Conservation (phyloP, 2,888 invertebrate genomes). For the Pyrgus malvae region DNA sequence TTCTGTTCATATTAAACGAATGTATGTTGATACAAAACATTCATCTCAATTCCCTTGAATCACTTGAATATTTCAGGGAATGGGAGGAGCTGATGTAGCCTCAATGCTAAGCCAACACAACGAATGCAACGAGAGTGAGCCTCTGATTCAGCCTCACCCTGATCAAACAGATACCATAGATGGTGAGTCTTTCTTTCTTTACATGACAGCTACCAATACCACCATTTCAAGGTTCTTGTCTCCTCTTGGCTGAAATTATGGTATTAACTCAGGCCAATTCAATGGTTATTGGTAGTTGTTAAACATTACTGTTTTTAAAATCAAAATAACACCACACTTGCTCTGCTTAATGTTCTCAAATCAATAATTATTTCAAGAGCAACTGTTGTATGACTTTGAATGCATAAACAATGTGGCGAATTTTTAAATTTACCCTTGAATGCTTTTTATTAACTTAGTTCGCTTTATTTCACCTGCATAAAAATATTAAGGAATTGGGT, state of each 20-base stretch:
- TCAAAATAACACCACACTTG: neutral
- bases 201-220: conserved; percentile 8
- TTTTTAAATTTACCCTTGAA: conserved; percentile 8
- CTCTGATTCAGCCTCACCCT: conserved; percentile 83
- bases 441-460: conserved; percentile 17
- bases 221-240: neutral
- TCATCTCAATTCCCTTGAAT: neutral
- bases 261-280: too few relatives aligned
- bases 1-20: too few relatives aligned
- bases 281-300: neutral
- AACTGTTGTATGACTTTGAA: neutral
- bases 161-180: conserved; percentile 89
- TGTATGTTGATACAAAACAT: too few relatives aligned
- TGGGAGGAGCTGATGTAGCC: conserved; percentile 84
- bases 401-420: neutral
- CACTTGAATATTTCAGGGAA: conserved; percentile 72
- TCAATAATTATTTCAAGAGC: too few relatives aligned
- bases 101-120: conserved; percentile 84
- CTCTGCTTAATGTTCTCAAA: too few relatives aligned
- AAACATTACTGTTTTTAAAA: neutral
- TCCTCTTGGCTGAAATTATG: neutral
- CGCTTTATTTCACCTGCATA: conserved; percentile 17
- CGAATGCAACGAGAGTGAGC: conserved; percentile 82
- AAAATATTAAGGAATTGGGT: conserved; percentile 30
- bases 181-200: conserved; percentile 80